Evolutionary conservation across 2,797 vertebrate genomes (phyloP).

Genomic region (Rhyacichthys aspro): DNA sequence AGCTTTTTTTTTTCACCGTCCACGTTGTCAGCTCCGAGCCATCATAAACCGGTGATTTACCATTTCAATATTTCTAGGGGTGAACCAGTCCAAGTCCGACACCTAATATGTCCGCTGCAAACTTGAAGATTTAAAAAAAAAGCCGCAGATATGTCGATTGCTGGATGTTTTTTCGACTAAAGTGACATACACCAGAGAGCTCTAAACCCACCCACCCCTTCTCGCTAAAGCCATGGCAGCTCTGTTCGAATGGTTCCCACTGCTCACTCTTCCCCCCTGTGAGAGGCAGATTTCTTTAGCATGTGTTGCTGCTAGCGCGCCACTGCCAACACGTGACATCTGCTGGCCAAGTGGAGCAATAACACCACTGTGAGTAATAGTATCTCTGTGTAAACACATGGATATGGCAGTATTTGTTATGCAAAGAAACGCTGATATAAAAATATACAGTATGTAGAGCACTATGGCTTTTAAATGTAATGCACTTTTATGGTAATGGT

Average conservation of each 20-base stretch:
- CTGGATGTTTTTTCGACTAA: slow-evolving; percentile 17
- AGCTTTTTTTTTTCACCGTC: slow-evolving; percentile 27
- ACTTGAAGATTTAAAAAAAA: slow-evolving; percentile 17
- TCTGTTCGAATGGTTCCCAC: slow-evolving; percentile 49
- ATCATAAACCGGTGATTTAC: background rate
- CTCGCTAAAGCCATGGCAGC: slow-evolving; percentile 33
- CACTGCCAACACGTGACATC: slow-evolving; percentile 69
- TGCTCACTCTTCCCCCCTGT: slow-evolving; percentile 28
- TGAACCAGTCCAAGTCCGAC: slow-evolving; percentile 5
- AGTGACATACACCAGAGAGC: slow-evolving; percentile 18
- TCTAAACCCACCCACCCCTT: background rate
- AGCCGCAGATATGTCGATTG: slow-evolving; percentile 28
- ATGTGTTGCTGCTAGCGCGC: slow-evolving; percentile 48
- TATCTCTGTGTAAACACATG: background rate
- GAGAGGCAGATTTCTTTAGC: slow-evolving; percentile 66
- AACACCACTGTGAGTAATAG: slow-evolving; percentile 37
- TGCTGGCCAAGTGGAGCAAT: slow-evolving; percentile 65
- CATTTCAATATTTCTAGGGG: background rate
- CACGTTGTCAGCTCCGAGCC: slow-evolving; percentile 31
- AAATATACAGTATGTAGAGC: too few relatives aligned
- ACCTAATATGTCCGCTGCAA: slow-evolving; percentile 8
- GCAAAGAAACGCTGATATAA: too few relatives aligned
- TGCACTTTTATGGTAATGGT: too few relatives aligned
- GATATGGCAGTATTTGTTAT: too few relatives aligned
- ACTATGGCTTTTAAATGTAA: too few relatives aligned